Base-by-base conservation (phyloP, 2,888 invertebrate genomes). In the Folsomia candida region DNA sequence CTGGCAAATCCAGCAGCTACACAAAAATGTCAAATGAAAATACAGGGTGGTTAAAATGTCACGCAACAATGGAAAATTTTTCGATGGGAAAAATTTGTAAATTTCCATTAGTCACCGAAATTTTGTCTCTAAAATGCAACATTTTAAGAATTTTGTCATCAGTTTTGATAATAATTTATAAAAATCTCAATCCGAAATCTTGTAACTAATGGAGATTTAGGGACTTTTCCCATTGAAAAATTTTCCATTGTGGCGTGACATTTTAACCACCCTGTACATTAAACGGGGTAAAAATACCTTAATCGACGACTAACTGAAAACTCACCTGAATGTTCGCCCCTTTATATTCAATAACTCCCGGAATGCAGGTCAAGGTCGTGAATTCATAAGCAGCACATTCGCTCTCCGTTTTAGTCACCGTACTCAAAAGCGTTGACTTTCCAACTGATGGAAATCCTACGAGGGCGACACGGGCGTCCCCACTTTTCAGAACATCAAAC, bases 371-470 rank as follows among this genome's bases (percentile, higher is more conserved):
- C 71, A 99, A 86, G 0, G 99, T 99, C 75, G 99, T 99, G 84
- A 99, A 99, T 85, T 99, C 99, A 84, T 99, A 99, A 73, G 91
- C 92, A 1, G 99, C 99, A 1, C 94, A 93, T 84, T 97, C 98
- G 66, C 95, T 95, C 84, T 97, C 93, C 2, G 99, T 99, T 83
- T 92, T 92, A 0, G 99, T 99, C 81, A 99, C 84, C 0, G 95
- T 96, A 78, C 94, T 97, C 74, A 99, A 85, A 68, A 99, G 85
- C 0, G 99, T 99, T 0, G 98, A 99, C 90, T 97, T 97, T 84
- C 97, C 97, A 37, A 97, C 97, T 14, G 98, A 98, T 6, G 99
- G 99, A 83, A 99, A 99, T 51, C 99, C 99, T 80, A 99, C 98
- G 3, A 99, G 87, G 6, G 97, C 97, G 18, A 97, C 95, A 82